A percentile compares a stretch with the other conserved stretches of the same genome.
Conservation (phyloP, 2,888 invertebrate species). For the Lithophane leautieri region DNA sequence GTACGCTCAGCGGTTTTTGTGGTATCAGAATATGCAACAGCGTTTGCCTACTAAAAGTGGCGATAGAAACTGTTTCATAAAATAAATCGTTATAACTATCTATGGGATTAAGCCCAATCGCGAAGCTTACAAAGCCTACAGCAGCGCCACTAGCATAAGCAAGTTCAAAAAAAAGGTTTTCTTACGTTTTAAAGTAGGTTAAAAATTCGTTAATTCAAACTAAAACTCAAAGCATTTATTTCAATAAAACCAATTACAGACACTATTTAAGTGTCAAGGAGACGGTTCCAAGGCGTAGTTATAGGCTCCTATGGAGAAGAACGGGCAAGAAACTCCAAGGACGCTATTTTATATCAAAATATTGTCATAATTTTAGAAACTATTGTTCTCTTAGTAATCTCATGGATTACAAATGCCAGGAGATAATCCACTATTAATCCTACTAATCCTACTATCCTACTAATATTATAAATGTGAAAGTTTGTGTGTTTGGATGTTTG, state of each 20-base stretch:
- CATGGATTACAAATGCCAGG: conserved; percentile 30
- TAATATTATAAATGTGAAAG: too few relatives aligned
- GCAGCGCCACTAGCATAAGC: not conserved
- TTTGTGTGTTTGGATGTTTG: too few relatives aligned
- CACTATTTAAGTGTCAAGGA: too few relatives aligned
- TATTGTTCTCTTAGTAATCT: not conserved
- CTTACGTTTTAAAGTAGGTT: not conserved
- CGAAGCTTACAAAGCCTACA: not conserved
- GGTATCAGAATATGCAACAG: not conserved
- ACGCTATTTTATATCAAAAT: too few relatives aligned
- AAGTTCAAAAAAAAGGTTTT: too few relatives aligned
- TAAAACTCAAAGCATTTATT: too few relatives aligned
- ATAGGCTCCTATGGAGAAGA: too few relatives aligned
- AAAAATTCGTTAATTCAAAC: not conserved
- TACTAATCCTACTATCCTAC: too few relatives aligned
- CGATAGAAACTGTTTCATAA: not conserved
- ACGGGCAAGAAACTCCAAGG: too few relatives aligned
- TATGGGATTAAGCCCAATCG: not conserved
- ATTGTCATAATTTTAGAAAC: not conserved
- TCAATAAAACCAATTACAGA: too few relatives aligned
- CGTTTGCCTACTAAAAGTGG: not conserved
- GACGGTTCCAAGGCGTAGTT: too few relatives aligned
- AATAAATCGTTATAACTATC: not conserved
- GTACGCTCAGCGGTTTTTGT: not conserved
- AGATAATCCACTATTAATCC: conserved; percentile 59